phyloP scores from a whole-genome alignment of 2,113 vertebrate species.

The Nyctibius bracteatus region DNA sequence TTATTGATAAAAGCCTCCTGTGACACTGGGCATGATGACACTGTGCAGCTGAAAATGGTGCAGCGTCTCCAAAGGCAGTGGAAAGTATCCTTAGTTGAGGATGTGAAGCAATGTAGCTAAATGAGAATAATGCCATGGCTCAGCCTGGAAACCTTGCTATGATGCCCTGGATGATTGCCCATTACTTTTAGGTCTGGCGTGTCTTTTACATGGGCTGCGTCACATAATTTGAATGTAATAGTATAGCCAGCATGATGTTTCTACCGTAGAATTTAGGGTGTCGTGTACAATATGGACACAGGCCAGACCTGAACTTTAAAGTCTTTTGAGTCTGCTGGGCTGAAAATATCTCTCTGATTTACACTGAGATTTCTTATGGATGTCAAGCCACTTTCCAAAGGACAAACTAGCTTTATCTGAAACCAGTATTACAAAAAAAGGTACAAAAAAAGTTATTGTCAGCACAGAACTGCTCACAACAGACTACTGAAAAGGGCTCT shows the following conservation, averaged over 20 bases:
- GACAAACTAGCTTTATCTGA: background rate
- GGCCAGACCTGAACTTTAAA: background rate
- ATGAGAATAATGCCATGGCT: background rate
- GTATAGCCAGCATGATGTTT: background rate
- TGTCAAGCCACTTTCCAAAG: background rate
- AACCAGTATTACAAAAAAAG: background rate
- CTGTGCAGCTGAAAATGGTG: rapidly evolving
- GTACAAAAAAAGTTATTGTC: background rate
- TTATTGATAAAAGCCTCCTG: background rate
- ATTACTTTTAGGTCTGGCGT: background rate
- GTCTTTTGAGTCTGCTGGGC: background rate
- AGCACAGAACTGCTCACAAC: background rate
- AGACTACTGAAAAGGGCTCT: background rate
- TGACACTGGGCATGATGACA: background rate
- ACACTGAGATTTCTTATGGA: background rate
- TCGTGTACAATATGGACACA: background rate
- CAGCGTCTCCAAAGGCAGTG: background rate
- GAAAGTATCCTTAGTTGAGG: background rate
- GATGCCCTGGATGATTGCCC: background rate
- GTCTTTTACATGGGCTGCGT: background rate
- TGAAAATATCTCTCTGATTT: background rate
- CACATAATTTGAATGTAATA: background rate
- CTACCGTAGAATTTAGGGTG: background rate
- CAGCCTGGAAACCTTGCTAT: background rate
- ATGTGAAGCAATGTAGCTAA: background rate